phyloP scores from a whole-genome alignment of 2,797 vertebrate species.

The Brachyrhaphis roseni region DNA sequence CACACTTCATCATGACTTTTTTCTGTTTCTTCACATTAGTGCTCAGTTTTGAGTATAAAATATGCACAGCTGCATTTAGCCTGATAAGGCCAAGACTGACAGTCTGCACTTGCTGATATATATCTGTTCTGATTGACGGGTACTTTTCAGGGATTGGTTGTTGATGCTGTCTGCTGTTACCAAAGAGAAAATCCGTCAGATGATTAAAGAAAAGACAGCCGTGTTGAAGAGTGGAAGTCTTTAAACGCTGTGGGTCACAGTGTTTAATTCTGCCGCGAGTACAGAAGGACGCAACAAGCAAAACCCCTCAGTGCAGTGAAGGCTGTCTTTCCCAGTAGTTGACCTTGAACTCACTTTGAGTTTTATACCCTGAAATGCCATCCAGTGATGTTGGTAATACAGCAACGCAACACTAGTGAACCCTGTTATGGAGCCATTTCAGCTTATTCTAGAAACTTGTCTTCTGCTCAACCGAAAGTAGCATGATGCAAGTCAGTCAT shows the following conservation, averaged over 20 bases:
- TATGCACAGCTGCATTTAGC: conserved; percentile 35
- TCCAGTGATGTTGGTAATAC: not conserved
- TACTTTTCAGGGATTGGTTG: conserved; percentile 16
- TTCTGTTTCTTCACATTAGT: conserved; percentile 13
- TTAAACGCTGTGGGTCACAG: not conserved
- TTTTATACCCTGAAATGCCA: not conserved
- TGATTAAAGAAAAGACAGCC: not conserved
- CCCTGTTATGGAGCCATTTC: not conserved
- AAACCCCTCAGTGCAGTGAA: not conserved
- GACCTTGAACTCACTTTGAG: not conserved
- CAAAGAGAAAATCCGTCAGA: not conserved
- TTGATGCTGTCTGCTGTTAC: conserved; percentile 6
- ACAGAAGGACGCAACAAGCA: not conserved
- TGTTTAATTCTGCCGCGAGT: not conserved
- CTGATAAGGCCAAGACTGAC: conserved; percentile 36
- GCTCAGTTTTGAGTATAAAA: conserved; percentile 30
- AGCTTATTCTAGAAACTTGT: not conserved
- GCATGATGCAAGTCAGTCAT: conserved; percentile 15
- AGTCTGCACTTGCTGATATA: conserved; percentile 27
- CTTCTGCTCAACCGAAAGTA: conserved; percentile 12
- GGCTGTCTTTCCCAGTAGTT: not conserved
- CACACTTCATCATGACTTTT: conserved; percentile 1
- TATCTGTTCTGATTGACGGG: conserved; percentile 33
- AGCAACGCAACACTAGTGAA: not conserved
- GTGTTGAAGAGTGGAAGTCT: not conserved